Evolutionary conservation across 2,797 vertebrate genomes (phyloP).

Genomic region (Chaetodon trifasciatus): DNA sequence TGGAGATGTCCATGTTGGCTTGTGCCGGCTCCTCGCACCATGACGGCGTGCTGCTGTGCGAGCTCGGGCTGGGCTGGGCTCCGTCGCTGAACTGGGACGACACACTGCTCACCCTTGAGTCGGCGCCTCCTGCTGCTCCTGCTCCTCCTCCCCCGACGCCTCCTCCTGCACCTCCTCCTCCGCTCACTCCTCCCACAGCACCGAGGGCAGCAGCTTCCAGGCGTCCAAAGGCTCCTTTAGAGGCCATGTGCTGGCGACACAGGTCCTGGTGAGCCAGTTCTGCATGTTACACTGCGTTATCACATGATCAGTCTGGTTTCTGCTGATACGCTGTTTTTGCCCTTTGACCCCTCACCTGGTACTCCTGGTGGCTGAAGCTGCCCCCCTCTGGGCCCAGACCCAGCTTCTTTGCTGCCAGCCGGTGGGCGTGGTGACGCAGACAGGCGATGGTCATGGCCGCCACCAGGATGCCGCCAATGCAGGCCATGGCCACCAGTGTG

Average conservation of each 20-base stretch:
- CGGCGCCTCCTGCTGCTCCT: conserved; percentile 74
- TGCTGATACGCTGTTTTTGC: neutral
- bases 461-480: conserved; percentile 89
- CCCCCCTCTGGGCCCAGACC: conserved; percentile 93
- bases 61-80: conserved; percentile 95
- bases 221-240: conserved; percentile 92
- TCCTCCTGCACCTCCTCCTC: conserved; percentile 42
- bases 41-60: conserved; percentile 97
- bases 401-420: conserved; percentile 91
- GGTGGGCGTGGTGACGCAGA: conserved; percentile 90
- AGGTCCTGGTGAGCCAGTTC: conserved; percentile 89
- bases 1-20: conserved; percentile 99
- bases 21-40: conserved; percentile 98
- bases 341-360: conserved; percentile 88
- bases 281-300: conserved; percentile 30
- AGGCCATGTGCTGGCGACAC: conserved; percentile 97
- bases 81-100: conserved; percentile 98
- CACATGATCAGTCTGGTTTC: too few relatives aligned
- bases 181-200: conserved; percentile 67
- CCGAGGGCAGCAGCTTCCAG: conserved; percentile 83
- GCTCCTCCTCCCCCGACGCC: conserved; percentile 20
- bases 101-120: conserved; percentile 96
- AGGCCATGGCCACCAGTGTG: conserved; percentile 90
- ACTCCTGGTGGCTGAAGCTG: conserved; percentile 92
- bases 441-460: conserved; percentile 88